Evolutionary conservation across 2,113 vertebrate species (phyloP).

Genomic region (Nibea coibor): DNA sequence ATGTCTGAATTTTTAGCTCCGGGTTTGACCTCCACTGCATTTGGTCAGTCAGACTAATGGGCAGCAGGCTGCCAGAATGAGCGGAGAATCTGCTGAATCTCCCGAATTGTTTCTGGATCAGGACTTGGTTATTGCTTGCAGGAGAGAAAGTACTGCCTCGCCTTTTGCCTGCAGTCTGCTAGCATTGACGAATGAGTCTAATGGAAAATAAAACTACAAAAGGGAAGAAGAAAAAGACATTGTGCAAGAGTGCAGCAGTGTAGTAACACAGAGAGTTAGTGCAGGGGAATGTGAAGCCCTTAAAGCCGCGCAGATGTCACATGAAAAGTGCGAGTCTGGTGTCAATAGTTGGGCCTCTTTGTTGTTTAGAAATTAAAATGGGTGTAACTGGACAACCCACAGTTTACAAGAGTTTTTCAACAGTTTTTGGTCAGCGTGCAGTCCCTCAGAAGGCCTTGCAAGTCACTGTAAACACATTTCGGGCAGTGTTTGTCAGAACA

Average conservation of each 20-base stretch:
- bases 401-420: slow-evolving; percentile 1
- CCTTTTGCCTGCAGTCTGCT: neutral
- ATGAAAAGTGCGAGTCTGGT: neutral
- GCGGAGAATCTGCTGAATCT: neutral
- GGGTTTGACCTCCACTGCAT: neutral
- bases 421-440: neutral
- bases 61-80: neutral
- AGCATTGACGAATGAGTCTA: neutral
- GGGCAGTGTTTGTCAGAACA: slow-evolving; percentile 8
- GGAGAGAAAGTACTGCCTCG: neutral
- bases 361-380: slow-evolving; percentile 15
- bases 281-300: neutral
- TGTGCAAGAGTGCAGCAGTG: neutral
- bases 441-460: neutral
- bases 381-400: neutral
- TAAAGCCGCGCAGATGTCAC: slow-evolving; percentile 3
- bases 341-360: neutral
- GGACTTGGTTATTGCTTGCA: neutral
- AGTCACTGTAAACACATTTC: slow-evolving; percentile 20
- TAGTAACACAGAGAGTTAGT: neutral
- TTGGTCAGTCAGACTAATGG: neutral
- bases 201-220: neutral
- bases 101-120: neutral
- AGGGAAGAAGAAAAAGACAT: neutral
- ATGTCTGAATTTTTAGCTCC: neutral